Base-by-base conservation (phyloP, 2,888 invertebrate species). In the Notodonta dromedarius region DNA sequence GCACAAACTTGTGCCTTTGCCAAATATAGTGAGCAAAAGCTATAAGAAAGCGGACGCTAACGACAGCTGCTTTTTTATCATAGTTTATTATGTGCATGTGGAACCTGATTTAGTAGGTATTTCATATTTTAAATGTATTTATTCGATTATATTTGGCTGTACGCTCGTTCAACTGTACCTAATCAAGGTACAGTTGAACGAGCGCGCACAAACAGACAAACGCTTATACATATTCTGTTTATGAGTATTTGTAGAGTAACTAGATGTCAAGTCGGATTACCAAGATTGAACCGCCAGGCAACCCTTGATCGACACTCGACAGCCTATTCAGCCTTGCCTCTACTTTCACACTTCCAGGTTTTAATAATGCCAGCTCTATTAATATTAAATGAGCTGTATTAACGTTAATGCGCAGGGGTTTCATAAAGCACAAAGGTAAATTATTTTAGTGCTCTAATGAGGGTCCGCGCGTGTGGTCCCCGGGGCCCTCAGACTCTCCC, bases 401-500 rank as follows among this genome's bases (percentile, higher is more conserved):
- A 68, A 63, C 68, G 54, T 59, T 71, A 71, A 73, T 64, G 63
- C 62, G 67, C 58, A 67, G 66, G 62, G 63, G 60, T 56, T 64
- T 64, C 68, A 63, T 67, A 70, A 71, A 76, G 72, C 67, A 78
- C 75, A 79, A 80, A 83, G 76, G 80, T 78, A 79, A 85, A 86
- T 87, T 84, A 82, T 83, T 84, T 82, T 83, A 85, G 82, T 81
- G 75, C 78, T 77, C 72, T 86, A 83, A 87, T 83, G 81, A 82
- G 78, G 79, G 76, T 71, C 70, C 67, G 72, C 74, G 82, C 74
- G 82, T 81, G 81, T 80, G 82, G 81, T 81, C 79, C 64, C 66
- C 63, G 55, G 40, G 58, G 69, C 67, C 61, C 69, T 69, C 61
- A 73, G 71, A 74, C 69, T 60, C 67, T 63, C 62, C 46, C 60